Conservation (phyloP, 2,888 invertebrate genomes). For the Serripes groenlandicus region DNA sequence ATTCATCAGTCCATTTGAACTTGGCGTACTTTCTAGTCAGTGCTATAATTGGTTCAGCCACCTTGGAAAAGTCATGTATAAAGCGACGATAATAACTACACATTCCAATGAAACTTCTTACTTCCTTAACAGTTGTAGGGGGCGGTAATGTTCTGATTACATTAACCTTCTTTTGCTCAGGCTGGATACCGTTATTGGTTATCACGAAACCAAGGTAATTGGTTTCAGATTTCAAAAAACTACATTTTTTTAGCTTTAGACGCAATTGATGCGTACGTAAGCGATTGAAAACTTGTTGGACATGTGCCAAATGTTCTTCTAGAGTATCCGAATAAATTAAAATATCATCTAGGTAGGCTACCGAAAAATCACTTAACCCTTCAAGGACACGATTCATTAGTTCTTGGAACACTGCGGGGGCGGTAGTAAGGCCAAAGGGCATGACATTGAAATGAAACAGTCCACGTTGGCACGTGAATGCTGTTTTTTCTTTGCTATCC, state of each 20-base stretch:
- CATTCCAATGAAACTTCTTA: constrained; percentile 37
- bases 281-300: constrained; percentile 45
- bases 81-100: constrained; percentile 37
- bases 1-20: constrained; percentile 20
- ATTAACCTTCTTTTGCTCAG: constrained; percentile 36
- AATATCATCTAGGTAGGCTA: constrained; percentile 63
- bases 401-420: constrained; percentile 42
- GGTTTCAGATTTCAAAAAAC: constrained; percentile 48
- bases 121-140: constrained; percentile 33
- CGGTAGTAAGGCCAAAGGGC: constrained; percentile 46
- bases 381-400: constrained; percentile 51
- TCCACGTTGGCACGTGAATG: constrained; percentile 46
- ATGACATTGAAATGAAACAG: constrained; percentile 44
- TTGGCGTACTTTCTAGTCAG: constrained; percentile 35
- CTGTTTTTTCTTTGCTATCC: constrained; percentile 44
- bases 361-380: constrained; percentile 46
- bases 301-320: constrained; percentile 54
- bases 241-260: constrained; percentile 52
- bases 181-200: constrained; percentile 39
- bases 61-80: constrained; percentile 44
- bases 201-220: constrained; percentile 43
- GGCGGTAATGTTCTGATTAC: constrained; percentile 40
- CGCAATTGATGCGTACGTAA: constrained; percentile 36
- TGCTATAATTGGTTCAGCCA: constrained; percentile 35
- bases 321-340: constrained; percentile 45